These are phyloP conservation scores for Camelus bactrianus DNA, from an alignment of 2,113 vertebrate species.

Conservation along the genomic window DNA sequence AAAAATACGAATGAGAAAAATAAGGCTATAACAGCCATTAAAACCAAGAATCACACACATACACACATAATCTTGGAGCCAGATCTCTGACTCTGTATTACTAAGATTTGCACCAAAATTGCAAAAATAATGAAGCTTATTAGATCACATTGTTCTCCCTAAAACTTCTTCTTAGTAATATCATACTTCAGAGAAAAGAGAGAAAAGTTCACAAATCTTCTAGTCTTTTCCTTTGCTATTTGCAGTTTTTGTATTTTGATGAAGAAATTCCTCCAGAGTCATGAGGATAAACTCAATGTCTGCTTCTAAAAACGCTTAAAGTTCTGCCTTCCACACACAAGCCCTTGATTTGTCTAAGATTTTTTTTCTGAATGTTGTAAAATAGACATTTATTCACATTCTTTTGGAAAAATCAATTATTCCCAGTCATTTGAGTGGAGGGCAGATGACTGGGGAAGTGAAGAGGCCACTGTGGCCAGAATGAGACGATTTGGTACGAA, in stretches of 20 bases:
- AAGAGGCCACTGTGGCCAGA: not conserved
- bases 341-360: not conserved
- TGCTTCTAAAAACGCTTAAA: slow-evolving; percentile 11
- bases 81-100: not conserved
- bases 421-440: not conserved
- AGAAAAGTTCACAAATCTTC: not conserved
- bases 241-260: slow-evolving; percentile 1
- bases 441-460: not conserved
- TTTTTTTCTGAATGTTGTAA: not conserved
- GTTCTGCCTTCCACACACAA: not conserved
- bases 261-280: slow-evolving; percentile 12
- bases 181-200: not conserved
- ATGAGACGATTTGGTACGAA: not conserved
- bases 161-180: not conserved
- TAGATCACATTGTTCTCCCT: not conserved
- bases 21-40: not conserved
- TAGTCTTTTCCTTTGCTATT: not conserved
- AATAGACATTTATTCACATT: not conserved
- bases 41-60: not conserved
- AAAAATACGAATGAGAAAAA: slow-evolving; percentile 37
- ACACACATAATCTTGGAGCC: not conserved
- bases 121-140: slow-evolving; percentile 31
- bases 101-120: not conserved
- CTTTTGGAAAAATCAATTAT: slow-evolving; percentile 8
- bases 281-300: not conserved